Base-by-base conservation (phyloP, 2,888 invertebrate species). In the Troglohyphantes excavatus region DNA sequence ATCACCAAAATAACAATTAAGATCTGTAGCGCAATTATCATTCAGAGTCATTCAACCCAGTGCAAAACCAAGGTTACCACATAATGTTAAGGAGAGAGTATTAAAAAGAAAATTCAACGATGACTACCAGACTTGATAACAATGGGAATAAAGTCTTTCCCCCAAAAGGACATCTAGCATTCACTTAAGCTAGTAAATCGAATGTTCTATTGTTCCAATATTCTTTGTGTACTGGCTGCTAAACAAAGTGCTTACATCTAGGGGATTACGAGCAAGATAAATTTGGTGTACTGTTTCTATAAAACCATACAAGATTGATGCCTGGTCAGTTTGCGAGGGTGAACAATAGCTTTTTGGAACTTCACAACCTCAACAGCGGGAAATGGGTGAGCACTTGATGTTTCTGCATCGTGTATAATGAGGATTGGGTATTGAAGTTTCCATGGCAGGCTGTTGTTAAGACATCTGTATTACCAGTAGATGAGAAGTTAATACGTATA, bases 121-220 rank as follows among this genome's bases (percentile, higher is more conserved):
- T 27, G 23, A 67, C 53, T 70, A 21, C 67, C 33, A 70, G 33
- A 53, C 68, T 70, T 27, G 53, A 21, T 27, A 68, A 86, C 86
- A 86, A 86, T 86, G 39, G 86, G 70, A 61, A 78, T 78, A 33
- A 76, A 33, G n/a, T 53, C 53, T 23, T 61, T 73, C 63, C 63
- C 23, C 39, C 43, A 21, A 63, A 82, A 86, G 68, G 59, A 68
- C 78, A 70, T 67, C 70, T 63, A 43, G 29, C 86, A 86, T 78
- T 67, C 86, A 86, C 59, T 70, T 86, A 86, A 13, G 86, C 76
- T 61, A 83, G 83, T 83, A 67, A 83, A 83, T 83, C 84, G 87
- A 87, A 81, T 87, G 87, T 87, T 81, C 87, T 33, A 87, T 87
- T 87, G 87, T 87, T 81, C 73, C 65, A 53, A 33, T 81, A 65